phyloP scores from a whole-genome alignment of 2,113 vertebrate genomes.

The Malurus elegans region DNA sequence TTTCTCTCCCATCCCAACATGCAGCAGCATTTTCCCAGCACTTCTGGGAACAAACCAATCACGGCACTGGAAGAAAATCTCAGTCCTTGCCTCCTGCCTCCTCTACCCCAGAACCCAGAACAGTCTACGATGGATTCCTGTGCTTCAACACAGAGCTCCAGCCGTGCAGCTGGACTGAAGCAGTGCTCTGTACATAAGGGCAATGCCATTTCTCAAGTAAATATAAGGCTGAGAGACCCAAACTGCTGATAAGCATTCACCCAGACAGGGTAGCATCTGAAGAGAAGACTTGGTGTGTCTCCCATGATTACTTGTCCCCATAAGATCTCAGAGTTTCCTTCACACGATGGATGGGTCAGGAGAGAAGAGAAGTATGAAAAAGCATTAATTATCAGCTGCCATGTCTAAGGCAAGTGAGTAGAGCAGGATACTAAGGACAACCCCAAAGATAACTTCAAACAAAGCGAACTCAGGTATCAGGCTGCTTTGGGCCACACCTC shows the following conservation, averaged over 20 bases:
- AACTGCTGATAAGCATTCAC: not conserved
- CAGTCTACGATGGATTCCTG: rapidly evolving
- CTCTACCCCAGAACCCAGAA: not conserved
- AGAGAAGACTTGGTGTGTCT: not conserved
- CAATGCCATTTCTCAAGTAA: not conserved
- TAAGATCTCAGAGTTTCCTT: not conserved
- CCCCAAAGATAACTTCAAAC: not conserved
- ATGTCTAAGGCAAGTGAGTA: not conserved
- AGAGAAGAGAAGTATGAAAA: not conserved
- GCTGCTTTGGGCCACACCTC: rapidly evolving
- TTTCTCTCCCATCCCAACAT: not conserved
- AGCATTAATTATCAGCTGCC: not conserved
- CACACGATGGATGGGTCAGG: not conserved
- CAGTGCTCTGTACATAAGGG: not conserved
- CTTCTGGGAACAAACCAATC: not conserved
- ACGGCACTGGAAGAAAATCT: rapidly evolving
- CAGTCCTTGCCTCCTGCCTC: not conserved
- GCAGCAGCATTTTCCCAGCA: not conserved
- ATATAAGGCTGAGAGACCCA: not conserved
- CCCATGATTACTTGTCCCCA: not conserved
- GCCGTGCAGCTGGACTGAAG: not conserved
- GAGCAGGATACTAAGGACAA: not conserved
- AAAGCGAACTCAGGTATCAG: not conserved
- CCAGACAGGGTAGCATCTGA: not conserved
- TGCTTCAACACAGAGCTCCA: not conserved